phyloP scores from a whole-genome alignment of 2,797 vertebrate species.

The Cuniculus paca region DNA sequence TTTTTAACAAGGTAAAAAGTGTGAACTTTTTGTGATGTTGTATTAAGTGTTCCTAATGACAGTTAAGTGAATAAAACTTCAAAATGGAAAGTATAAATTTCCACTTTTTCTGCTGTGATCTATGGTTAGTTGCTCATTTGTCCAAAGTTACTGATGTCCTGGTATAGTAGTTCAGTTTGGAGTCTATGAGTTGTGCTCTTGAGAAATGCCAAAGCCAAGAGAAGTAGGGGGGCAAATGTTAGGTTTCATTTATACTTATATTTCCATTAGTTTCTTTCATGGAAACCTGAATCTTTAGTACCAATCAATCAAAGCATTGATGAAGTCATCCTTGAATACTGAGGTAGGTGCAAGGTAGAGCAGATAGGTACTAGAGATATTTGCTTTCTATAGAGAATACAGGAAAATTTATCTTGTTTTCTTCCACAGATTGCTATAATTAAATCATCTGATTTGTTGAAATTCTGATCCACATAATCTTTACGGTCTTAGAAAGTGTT shows the following conservation, averaged over 20 bases:
- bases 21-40: background rate
- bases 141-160: background rate
- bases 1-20: background rate
- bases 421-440: conserved; percentile 29
- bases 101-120: background rate
- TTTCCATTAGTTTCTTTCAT: background rate
- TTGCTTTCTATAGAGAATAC: background rate
- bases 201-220: background rate
- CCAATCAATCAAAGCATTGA: background rate
- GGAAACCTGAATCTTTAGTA: conserved; percentile 43
- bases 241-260: background rate
- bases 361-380: conserved; percentile 35
- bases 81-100: background rate
- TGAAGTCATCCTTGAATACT: conserved; percentile 14
- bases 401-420: conserved; percentile 35
- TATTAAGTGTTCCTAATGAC: background rate
- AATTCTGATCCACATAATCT: conserved; percentile 60
- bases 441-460: conserved; percentile 51
- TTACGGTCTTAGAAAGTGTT: conserved; percentile 46
- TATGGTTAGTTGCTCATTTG: background rate
- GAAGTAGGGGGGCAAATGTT: background rate
- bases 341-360: background rate
- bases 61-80: conserved; percentile 40
- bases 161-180: fast-evolving
- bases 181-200: background rate